Base-by-base conservation (phyloP, 1,140 invertebrate species). In the Rhagoletis pomonella region DNA sequence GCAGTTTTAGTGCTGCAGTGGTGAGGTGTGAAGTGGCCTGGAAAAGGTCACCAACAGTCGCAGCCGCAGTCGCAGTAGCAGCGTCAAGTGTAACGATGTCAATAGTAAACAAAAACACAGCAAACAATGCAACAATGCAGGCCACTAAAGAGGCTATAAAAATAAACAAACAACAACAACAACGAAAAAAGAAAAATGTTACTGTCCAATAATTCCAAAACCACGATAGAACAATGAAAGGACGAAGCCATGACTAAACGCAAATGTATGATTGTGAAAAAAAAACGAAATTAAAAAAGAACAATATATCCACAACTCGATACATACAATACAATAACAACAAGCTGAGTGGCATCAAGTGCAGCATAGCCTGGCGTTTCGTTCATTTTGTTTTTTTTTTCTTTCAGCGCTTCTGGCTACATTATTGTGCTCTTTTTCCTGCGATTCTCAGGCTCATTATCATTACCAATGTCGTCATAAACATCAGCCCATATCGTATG, bases 401-500 rank as follows among this genome's bases (percentile, higher is more conserved):
- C 29, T 29, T 29, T 29, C 1, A 29, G 29, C 7, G 9, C 39
- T 42, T 17, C 17, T 19, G 44, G 17, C 50, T 81, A 7, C 17
- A 19, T 55, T 81, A 81, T 58, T 81, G 3, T 29, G 44, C 47
- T 81, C 73, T 19, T 55, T 55, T 19, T n/a, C n/a, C n/a, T 81
- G 29, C 73, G 73, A 29, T 58, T 7, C 47, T 50, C 69, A 50
- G 50, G 73, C 73, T 81, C 73, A 81, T 81, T 81, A 81, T 55
- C 73, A 81, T 81, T 81, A 81, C 73, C 73, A 81, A 55, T 81
- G 73, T 19, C 73, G n/a, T 81, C 73, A 55, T 81, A 81, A 81
- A 81, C 73, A 81, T 81, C 73, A 81, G 44, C 73, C 47, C 47
- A 17, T 19, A 42, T 17, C 73, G 9, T 10, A 19, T 29, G n/a